Evolutionary conservation across 2,113 vertebrate genomes (phyloP).

Genomic region (Tetraodon nigroviridis): DNA sequence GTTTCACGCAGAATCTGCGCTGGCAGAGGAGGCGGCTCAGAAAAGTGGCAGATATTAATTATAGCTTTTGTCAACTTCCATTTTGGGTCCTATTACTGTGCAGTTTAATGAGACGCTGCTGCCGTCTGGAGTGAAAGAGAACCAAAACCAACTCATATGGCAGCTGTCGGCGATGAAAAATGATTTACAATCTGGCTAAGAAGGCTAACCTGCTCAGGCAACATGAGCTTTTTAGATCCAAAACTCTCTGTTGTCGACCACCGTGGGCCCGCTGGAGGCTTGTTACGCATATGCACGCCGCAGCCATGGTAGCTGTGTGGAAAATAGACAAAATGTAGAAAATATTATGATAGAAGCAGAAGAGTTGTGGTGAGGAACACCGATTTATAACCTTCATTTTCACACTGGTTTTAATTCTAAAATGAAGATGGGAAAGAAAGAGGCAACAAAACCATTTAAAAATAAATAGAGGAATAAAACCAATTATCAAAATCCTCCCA

Average conservation of each 20-base stretch:
- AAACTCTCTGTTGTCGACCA: slow-evolving; percentile 19
- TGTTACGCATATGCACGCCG: no score
- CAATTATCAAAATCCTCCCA: slow-evolving; percentile 51
- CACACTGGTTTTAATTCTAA: slow-evolving; percentile 16
- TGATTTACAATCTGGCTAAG: slow-evolving; percentile 32
- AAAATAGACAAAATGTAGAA: no score
- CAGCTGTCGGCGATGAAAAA: slow-evolving; percentile 42
- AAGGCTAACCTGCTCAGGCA: slow-evolving; percentile 18
- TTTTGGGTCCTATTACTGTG: slow-evolving; percentile 28
- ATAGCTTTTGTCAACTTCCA: slow-evolving; percentile 34
- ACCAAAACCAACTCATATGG: slow-evolving; percentile 40
- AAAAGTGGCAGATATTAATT: slow-evolving; percentile 40
- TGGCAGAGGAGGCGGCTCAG: not conserved
- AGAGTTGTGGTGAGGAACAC: no score
- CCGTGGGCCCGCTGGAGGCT: not conserved
- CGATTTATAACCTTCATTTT: no score
- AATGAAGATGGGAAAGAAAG: slow-evolving; percentile 18
- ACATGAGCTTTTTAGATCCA: slow-evolving; percentile 25
- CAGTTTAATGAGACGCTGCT: slow-evolving; percentile 44
- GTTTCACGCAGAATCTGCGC: no score
- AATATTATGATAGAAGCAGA: not conserved
- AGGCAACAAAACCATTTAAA: not conserved
- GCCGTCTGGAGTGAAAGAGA: slow-evolving; percentile 33
- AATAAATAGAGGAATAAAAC: slow-evolving; percentile 37
- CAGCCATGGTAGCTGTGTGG: no score